Base-by-base conservation (phyloP, 2,888 invertebrate species). In the Laothoe populi region DNA sequence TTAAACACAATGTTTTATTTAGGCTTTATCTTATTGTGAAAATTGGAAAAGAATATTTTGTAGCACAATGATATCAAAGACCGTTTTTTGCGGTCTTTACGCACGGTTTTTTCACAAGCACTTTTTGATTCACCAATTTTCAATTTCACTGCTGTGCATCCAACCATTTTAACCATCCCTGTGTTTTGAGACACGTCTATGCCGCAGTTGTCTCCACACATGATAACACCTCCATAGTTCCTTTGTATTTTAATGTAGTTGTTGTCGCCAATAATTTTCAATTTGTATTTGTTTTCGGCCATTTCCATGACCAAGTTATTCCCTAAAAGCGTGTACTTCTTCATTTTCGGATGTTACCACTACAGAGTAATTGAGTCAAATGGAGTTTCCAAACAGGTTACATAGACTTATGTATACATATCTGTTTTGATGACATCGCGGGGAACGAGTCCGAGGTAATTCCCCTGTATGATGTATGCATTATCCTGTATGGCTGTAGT, bases 261-360 rank as follows among this genome's bases (percentile, higher is more conserved):
- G 62, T 82, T 79, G 49, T 79, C 70, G 4, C 84, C 84, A 40
- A 79, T 66, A 57, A 84, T 79, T 63, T 74, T 77, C 53, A 83
- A 65, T n/a, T 64, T 68, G 60, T 75, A 67, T 44, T 68, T 68
- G 66, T 85, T 85, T 62, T 77, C 71, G 2, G 64, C 64, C 67
- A 84, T 72, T 61, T 78, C 75, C 69, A 85, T 75, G 53, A 72
- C 72, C 61, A 83, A 70, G 67, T 82, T 78, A 63, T 74, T 79
- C 10, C 82, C 83, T 13, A 72, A 65, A 13, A 84, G 48, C 4
- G 70, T 66, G 67, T 80, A 81, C 61, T 76, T 78, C 70, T 83
- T 81, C 79, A 82, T 83, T 57, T 61, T 74, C 63, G 21, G 49
- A 49, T 61, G 61, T 57, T 57, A 35, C 44, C 26, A 42, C 40